phyloP scores from a whole-genome alignment of 2,888 invertebrate species.

The Lasiommata megera region DNA sequence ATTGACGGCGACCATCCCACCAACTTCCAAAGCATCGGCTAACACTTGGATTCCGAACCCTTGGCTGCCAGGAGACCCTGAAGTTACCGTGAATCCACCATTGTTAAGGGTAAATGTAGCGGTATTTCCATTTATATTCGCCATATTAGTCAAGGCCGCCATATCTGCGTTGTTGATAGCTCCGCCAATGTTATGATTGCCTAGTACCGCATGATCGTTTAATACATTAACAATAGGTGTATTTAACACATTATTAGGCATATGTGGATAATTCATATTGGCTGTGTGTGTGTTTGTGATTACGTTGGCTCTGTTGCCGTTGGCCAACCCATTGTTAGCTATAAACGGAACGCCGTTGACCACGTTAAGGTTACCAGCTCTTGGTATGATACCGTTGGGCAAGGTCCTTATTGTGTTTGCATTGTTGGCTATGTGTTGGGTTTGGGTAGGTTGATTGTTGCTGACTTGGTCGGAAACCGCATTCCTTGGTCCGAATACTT shows the following conservation, averaged over 20 bases:
- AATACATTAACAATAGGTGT: slow-evolving; percentile 19
- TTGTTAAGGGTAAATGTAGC: slow-evolving; percentile 40
- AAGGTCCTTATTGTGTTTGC: neutral
- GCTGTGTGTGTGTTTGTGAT: slow-evolving; percentile 7
- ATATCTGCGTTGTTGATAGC: slow-evolving; percentile 19
- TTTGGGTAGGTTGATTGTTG: neutral
- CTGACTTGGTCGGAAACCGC: slow-evolving; percentile 7
- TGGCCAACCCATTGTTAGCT: too few species aligned
- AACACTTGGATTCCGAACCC: slow-evolving; percentile 49
- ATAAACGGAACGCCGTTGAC: neutral
- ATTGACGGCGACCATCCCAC: slow-evolving; percentile 51
- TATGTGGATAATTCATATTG: slow-evolving; percentile 18
- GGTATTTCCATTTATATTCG: slow-evolving; percentile 36
- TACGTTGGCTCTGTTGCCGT: too few species aligned
- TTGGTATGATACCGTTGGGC: neutral
- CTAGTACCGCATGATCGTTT: slow-evolving; percentile 18
- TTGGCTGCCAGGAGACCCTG: slow-evolving; percentile 38
- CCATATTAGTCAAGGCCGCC: slow-evolving; percentile 29
- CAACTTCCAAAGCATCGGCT: slow-evolving; percentile 54
- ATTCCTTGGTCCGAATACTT: slow-evolving; percentile 34
- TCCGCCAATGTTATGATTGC: slow-evolving; percentile 1
- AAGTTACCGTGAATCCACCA: slow-evolving; percentile 37
- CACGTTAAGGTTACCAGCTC: neutral
- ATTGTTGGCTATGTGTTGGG: neutral
- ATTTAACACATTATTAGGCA: slow-evolving; percentile 13